Base-by-base conservation (phyloP, 1,140 invertebrate genomes). In the Hyles euphorbiae region DNA sequence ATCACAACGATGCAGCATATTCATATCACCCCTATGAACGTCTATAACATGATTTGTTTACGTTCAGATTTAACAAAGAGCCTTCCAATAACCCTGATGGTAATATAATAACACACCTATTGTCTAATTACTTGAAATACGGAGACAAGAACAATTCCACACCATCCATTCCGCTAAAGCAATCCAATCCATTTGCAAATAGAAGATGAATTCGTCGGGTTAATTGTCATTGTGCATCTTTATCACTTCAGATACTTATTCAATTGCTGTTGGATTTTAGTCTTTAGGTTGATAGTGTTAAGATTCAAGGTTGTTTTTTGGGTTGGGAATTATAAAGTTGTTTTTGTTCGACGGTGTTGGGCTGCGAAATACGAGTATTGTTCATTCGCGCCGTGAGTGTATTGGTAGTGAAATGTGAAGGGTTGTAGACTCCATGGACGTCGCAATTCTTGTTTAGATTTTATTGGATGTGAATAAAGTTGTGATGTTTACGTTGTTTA, bases 151-250 rank as follows among this genome's bases (percentile, higher is more conserved):
- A 73, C 68, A 77, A 75, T 76, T 65, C 50, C 11, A 22, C 53
- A 22, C 63, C 64, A 58, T 63, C 65, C 63, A 71, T 70, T 72
- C 56, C 63, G 63, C 70, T 75, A 68, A 74, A 63, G 70, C 73
- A 74, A 78, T 65, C 70, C 72, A 77, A 77, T 77, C 75, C 75
- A 77, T 77, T 77, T 77, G 72, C 73, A 70, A 68, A 67, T 68
- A 72, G 68, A 70, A 73, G 67, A 72, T 53, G 67, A 69, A 72
- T 74, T 76, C 67, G 61, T 58, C 45, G 66, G 60, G 70, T 77
- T 77, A 75, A 77, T 77, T 77, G 75, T 73, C 63, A 51, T 44
- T 48, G 50, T 53, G 62, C 50, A 70, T 47, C 47, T 3, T 49
- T 52, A 49, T 34, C 12, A 33, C 40, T 55, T 7, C 56, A 0